phyloP scores from a whole-genome alignment of 2,113 vertebrate species.

The Bujurquina vittata region DNA sequence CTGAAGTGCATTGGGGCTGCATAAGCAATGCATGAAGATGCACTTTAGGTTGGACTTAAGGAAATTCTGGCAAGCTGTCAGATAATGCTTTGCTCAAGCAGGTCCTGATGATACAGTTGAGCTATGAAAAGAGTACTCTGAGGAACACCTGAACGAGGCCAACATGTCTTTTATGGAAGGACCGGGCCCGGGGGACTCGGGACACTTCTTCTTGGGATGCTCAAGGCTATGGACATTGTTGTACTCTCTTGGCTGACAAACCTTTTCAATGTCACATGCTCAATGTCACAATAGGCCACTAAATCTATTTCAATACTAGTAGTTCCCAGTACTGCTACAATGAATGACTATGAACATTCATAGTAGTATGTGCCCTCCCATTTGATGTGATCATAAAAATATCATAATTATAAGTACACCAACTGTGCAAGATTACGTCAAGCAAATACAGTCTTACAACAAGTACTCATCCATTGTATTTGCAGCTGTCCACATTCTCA shows the following conservation, averaged over 20 bases:
- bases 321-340: not conserved
- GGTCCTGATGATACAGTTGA: not conserved
- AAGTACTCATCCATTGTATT: not conserved
- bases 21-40: slow-evolving; percentile 3
- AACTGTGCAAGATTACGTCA: not conserved
- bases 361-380: not conserved
- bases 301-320: not conserved
- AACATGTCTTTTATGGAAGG: not conserved
- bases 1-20: not conserved
- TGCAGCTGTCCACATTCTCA: not conserved
- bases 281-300: not conserved
- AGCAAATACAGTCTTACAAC: not conserved
- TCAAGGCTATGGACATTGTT: not conserved
- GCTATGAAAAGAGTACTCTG: not conserved
- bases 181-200: not conserved
- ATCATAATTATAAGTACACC: not conserved
- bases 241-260: not conserved
- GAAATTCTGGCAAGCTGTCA: slow-evolving; percentile 3
- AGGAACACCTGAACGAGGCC: not conserved
- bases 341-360: not conserved
- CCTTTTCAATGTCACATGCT: not conserved
- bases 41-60: not conserved
- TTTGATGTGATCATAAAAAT: not conserved
- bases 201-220: not conserved
- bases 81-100: slow-evolving; percentile 4